phyloP scores from a whole-genome alignment of 2,797 vertebrate genomes.

The Harpagifer antarcticus region DNA sequence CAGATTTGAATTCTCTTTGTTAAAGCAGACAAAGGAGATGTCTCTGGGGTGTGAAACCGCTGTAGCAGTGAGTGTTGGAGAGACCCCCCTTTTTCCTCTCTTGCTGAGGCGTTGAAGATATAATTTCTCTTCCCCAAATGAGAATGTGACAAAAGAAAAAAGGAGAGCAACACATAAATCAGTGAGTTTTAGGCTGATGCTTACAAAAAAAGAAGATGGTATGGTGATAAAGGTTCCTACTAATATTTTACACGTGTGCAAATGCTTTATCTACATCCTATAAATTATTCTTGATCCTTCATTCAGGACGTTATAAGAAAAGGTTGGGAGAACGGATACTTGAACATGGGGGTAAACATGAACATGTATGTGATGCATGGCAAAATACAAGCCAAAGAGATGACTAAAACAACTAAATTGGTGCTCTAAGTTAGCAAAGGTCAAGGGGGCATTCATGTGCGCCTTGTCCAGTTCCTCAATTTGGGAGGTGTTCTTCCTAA shows the following conservation, averaged over 20 bases:
- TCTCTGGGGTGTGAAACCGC: conserved; percentile 66
- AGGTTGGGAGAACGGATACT: neutral
- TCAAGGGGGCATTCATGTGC: too few species aligned
- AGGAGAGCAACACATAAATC: neutral
- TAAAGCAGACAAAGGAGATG: conserved; percentile 72
- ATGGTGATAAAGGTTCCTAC: neutral
- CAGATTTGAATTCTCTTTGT: conserved; percentile 76
- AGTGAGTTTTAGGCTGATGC: conserved; percentile 12
- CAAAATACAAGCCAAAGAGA: neutral
- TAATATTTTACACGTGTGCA: neutral
- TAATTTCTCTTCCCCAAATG: conserved; percentile 42
- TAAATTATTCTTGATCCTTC: neutral
- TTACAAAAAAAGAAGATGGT: conserved; percentile 12
- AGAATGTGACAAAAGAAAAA: conserved; percentile 19
- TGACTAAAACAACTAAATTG: neutral
- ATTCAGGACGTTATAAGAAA: neutral
- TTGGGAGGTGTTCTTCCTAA: too few species aligned
- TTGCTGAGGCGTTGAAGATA: conserved; percentile 21
- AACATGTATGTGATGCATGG: neutral
- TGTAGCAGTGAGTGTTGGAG: conserved; percentile 33
- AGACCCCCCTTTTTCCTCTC: neutral
- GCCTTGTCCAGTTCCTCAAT: too few species aligned
- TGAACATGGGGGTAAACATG: too few species aligned
- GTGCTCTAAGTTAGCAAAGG: too few species aligned
- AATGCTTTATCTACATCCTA: neutral